Base-by-base conservation (phyloP, 2,113 vertebrate species). In the Apaloderma vittatum region DNA sequence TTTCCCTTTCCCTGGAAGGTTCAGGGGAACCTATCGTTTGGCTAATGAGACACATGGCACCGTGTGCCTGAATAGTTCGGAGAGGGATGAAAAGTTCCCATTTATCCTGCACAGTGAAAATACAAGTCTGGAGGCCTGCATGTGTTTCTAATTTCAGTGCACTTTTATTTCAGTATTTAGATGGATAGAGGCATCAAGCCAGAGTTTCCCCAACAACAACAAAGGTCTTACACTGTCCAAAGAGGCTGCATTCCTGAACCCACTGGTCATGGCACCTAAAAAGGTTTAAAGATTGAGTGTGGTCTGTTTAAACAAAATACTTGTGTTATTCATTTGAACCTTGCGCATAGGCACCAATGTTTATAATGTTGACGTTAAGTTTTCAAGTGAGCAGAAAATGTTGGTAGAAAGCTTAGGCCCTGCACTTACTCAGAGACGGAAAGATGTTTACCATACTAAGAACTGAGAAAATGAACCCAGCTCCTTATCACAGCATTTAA, bases 131-230 rank as follows among this genome's bases (percentile, higher is more conserved):
- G 92, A 97, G 94, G 79, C 40, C 36, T 5, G 49, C 96, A 98
- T 94, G 90, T 98, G 97, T 86, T 98, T 98, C 95, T 96, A 86
- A 97, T 98, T 97, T 97, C 93, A 96, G 86, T 95, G 92, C 57
- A 15, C 97, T 97, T 98, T 95, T 92, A 82, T 96, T 76, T 91
- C 94, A 94, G 96, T 97, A 94, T 96, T 97, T 94, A 95, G 94
- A 94, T 95, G 93, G 97, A 97, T 94, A 86, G 96, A 92, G 95
- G 91, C 96, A 97, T 96, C 92, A 90, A 92, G 96, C 96, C 97
- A 97, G 97, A 95, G 95, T 97, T 98, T 91, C 94, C 95, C 96
- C 97, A 95, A 86, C 59, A 97, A 90, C 97, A 97, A 88, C 95
- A 95, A 96, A 97, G 93, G 97, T 97, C 96, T 97, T 86, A 54